phyloP scores from a whole-genome alignment of 2,888 invertebrate species.

The Pachycephus smyrnensis region DNA sequence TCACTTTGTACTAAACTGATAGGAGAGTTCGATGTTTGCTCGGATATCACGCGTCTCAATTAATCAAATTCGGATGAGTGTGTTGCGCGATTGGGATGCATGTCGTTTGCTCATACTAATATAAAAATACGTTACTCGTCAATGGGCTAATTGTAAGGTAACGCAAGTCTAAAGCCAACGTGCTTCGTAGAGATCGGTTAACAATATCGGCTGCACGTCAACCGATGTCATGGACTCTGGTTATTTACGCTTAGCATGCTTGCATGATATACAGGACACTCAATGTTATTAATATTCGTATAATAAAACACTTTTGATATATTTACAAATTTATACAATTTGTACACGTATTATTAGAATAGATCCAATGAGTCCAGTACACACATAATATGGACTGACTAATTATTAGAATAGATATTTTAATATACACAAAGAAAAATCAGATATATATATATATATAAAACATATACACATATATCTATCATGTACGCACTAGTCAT shows the following conservation, averaged over 20 bases:
- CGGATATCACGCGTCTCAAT: neutral
- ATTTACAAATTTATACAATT: conserved; percentile 62
- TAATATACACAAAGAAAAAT: conserved; percentile 13
- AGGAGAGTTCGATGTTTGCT: neutral
- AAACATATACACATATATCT: conserved; percentile 2
- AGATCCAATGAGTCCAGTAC: conserved; percentile 4
- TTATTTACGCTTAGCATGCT: conserved; percentile 55
- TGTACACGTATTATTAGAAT: conserved; percentile 41
- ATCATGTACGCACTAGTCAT: conserved; percentile 15
- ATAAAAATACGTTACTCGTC: neutral
- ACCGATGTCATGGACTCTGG: neutral
- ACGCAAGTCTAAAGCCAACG: neutral
- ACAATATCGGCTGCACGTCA: neutral
- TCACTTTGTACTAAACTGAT: neutral
- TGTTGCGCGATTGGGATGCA: neutral
- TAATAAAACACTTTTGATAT: conserved; percentile 52
- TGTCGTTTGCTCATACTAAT: neutral
- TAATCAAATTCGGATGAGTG: neutral
- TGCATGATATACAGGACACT: conserved; percentile 51
- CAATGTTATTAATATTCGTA: conserved; percentile 14
- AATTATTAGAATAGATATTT: conserved; percentile 21
- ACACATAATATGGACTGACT: conserved; percentile 14
- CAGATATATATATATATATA: conserved; percentile 11
- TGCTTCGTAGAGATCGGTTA: neutral
- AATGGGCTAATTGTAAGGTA: neutral